Evolutionary conservation across 53 echinoderm and acorn worm species (phyloP).

Genomic region (Henricia sp.): DNA sequence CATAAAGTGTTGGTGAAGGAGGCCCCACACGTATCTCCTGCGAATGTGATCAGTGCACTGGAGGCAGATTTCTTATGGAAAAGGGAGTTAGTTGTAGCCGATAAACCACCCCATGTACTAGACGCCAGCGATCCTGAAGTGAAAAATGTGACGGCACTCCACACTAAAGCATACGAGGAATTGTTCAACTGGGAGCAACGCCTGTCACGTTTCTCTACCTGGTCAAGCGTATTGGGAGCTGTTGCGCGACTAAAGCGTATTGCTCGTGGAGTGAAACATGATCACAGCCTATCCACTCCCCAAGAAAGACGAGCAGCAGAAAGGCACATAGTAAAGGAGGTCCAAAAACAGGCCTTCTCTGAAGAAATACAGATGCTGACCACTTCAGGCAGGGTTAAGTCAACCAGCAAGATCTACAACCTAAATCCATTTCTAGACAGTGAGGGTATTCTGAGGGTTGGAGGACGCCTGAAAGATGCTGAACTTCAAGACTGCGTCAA

Average conservation of each 20-base stretch:
- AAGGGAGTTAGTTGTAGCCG: background rate
- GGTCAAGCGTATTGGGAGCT: conserved; percentile 24
- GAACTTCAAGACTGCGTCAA: conserved; percentile 14
- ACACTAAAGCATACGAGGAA: background rate
- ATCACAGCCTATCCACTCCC: background rate
- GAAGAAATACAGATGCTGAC: background rate
- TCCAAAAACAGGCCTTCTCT: background rate
- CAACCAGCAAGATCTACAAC: background rate
- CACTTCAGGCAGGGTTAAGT: background rate
- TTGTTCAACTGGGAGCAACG: background rate
- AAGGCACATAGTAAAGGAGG: background rate
- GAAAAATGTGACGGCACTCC: background rate
- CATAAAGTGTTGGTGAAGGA: conserved; percentile 42
- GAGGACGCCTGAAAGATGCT: conserved; percentile 18
- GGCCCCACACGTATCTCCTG: conserved; percentile 48
- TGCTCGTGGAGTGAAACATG: background rate
- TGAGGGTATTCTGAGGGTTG: conserved; percentile 60
- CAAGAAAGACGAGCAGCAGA: background rate
- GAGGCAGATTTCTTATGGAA: conserved; percentile 60
- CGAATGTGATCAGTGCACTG: conserved; percentile 30
- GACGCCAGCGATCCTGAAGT: background rate
- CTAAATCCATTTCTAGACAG: conserved; percentile 61
- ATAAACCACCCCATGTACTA: background rate
- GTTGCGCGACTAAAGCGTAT: conserved; percentile 17
- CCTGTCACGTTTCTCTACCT: conserved; percentile 6